Conservation (phyloP, 2,888 invertebrate species). For the Aphidoletes aphidimyza region DNA sequence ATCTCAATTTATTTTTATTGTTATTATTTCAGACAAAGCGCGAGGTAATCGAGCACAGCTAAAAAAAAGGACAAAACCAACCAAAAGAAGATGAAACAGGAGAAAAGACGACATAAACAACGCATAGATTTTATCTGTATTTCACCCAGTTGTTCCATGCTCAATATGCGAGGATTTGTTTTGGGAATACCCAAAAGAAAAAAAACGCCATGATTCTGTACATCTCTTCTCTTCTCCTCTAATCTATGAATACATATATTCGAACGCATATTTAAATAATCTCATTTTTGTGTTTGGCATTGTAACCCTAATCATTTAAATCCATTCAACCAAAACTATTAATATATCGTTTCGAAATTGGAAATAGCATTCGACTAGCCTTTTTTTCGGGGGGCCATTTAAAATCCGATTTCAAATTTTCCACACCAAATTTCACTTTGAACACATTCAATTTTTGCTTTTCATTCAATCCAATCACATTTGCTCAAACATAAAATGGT, state of each 20-base stretch:
- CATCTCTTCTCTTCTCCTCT: too few species aligned
- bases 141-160: background rate
- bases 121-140: background rate
- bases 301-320: background rate
- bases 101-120: background rate
- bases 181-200: background rate
- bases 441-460: too few species aligned
- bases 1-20: conserved; percentile 37
- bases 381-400: too few species aligned
- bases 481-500: too few species aligned
- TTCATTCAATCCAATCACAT: too few species aligned
- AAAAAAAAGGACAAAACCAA: background rate
- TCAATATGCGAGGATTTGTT: background rate
- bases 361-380: background rate
- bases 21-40: background rate
- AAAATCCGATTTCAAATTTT: too few species aligned
- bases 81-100: background rate
- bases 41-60: background rate
- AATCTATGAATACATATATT: background rate
- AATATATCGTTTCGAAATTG: background rate
- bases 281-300: too few species aligned
- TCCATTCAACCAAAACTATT: background rate
- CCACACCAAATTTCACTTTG: too few species aligned
- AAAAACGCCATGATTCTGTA: too few species aligned
- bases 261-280: too few species aligned